phyloP scores from a whole-genome alignment of 2,113 vertebrate genomes.

The Tenebrosternarchus preto region DNA sequence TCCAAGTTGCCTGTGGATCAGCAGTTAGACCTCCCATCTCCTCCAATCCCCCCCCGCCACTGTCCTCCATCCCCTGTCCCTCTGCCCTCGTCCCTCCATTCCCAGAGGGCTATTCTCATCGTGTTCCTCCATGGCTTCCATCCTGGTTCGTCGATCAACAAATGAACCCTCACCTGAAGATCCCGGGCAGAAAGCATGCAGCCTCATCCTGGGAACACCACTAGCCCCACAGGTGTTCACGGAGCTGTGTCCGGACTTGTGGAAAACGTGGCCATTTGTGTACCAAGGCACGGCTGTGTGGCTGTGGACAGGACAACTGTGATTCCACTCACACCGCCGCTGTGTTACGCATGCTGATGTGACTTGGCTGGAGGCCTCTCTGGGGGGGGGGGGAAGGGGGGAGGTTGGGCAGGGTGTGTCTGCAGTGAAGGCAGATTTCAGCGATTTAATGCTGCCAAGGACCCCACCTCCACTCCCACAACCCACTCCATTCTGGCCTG shows the following conservation, averaged over 20 bases:
- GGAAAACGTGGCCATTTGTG: background rate
- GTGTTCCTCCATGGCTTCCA: too few species aligned
- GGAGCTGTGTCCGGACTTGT: too few species aligned
- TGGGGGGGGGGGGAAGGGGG: too few species aligned
- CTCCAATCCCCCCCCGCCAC: too few species aligned
- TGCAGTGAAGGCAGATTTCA: slow-evolving; percentile 24
- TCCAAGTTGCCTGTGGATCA: slow-evolving; percentile 14
- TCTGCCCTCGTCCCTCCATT: background rate
- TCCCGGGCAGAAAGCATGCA: too few species aligned
- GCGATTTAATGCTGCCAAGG: background rate
- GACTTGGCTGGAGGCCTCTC: slow-evolving; percentile 19
- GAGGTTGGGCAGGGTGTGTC: background rate
- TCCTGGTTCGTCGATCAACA: too few species aligned
- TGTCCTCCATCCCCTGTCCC: background rate
- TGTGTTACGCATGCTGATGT: slow-evolving; percentile 18
- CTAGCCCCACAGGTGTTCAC: too few species aligned
- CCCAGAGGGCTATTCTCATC: too few species aligned
- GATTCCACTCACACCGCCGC: background rate
- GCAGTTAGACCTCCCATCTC: background rate
- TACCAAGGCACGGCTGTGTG: background rate
- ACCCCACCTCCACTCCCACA: background rate
- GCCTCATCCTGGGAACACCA: too few species aligned
- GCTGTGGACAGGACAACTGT: slow-evolving; percentile 1
- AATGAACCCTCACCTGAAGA: too few species aligned
- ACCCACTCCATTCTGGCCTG: background rate